Conservation (phyloP, 2,797 vertebrate species). For the Notolepis coatsorum region DNA sequence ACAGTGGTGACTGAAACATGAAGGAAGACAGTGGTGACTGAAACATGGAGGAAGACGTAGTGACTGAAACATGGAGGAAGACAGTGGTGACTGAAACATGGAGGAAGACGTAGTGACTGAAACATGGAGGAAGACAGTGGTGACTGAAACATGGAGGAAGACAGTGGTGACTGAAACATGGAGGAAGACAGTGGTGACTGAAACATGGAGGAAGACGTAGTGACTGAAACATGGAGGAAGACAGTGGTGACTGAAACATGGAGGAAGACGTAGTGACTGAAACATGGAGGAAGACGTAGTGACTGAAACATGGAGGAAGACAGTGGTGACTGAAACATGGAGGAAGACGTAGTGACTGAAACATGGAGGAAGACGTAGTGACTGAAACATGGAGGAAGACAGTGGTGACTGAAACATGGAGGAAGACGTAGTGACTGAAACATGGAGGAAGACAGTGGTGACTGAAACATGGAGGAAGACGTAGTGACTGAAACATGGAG, state of each 20-base stretch:
- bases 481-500: neutral
- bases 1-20: neutral
- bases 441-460: too few relatives aligned
- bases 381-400: neutral
- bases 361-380: neutral
- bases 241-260: too few relatives aligned
- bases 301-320: neutral
- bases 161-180: neutral
- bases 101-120: rapidly evolving
- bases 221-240: neutral
- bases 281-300: neutral
- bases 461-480: neutral
- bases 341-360: too few relatives aligned
- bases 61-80: neutral
- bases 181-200: too few relatives aligned
- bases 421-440: rapidly evolving
- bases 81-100: too few relatives aligned
- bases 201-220: neutral
- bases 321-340: neutral
- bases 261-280: rapidly evolving
- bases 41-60: neutral
- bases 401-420: neutral
- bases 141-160: neutral
- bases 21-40: too few relatives aligned
- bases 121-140: neutral